These are phyloP conservation scores for Syritta pipiens DNA, from an alignment of 2,888 invertebrate species.

Conservation along the genomic window DNA sequence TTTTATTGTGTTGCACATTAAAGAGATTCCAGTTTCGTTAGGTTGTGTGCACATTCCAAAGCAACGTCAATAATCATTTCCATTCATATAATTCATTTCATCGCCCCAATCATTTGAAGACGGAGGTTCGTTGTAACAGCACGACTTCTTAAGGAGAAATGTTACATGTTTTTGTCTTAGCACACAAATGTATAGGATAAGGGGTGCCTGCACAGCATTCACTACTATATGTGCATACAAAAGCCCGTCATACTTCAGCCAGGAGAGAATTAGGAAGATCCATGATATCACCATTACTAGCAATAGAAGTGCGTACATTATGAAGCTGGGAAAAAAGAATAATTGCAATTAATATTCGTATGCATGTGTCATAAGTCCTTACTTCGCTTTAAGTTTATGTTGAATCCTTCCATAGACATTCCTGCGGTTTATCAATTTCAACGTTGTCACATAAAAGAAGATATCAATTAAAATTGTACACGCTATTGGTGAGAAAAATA, in stretches of 20 bases:
- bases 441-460: slow-evolving; percentile 89
- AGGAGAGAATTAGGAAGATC: slow-evolving; percentile 88
- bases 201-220: slow-evolving; percentile 87
- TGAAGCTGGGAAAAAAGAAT: slow-evolving; percentile 83
- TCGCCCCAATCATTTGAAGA: slow-evolving; percentile 92
- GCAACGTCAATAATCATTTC: slow-evolving; percentile 78
- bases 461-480: slow-evolving; percentile 89
- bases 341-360: neutral
- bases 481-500: slow-evolving; percentile 90
- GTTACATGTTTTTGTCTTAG: slow-evolving; percentile 89
- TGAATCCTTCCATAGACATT: slow-evolving; percentile 92
- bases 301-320: slow-evolving; percentile 88
- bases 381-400: slow-evolving; percentile 92
- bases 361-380: slow-evolving; percentile 70
- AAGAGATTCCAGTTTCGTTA: slow-evolving; percentile 32
- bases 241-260: slow-evolving; percentile 86
- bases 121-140: slow-evolving; percentile 87
- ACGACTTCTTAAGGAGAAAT: slow-evolving; percentile 88
- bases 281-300: slow-evolving; percentile 87
- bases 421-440: slow-evolving; percentile 88
- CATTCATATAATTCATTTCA: slow-evolving; percentile 93
- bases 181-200: slow-evolving; percentile 88
- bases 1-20: slow-evolving; percentile 41
- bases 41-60: neutral
- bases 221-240: slow-evolving; percentile 87